A percentile compares a stretch with the other conserved stretches of the same genome.
Conservation (phyloP, 2,888 invertebrate species). For the Clusia tigrina region DNA sequence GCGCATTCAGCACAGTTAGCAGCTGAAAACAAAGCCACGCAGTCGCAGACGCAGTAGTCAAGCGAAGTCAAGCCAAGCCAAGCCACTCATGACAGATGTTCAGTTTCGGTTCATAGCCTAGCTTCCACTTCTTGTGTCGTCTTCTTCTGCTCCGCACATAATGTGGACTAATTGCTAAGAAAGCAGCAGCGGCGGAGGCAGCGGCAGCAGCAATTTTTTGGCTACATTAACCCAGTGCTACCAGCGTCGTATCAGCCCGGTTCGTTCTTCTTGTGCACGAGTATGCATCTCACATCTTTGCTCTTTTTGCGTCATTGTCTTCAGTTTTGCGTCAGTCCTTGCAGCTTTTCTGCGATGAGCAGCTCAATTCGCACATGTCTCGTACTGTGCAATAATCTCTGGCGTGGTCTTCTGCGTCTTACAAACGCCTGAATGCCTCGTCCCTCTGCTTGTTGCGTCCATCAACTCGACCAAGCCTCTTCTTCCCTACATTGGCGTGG, state of each 20-base stretch:
- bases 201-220: not conserved
- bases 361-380: conserved; percentile 4
- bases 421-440: not conserved
- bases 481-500: not conserved
- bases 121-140: not conserved
- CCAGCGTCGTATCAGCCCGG: no score
- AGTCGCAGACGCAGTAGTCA: no score
- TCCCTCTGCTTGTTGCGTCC: no score
- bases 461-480: no score
- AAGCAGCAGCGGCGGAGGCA: not conserved
- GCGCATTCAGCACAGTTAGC: not conserved
- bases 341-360: conserved; percentile 4
- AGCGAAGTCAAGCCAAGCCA: no score
- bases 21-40: no score
- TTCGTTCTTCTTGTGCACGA: no score
- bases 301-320: not conserved
- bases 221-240: conserved; percentile 4
- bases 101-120: conserved; percentile 2
- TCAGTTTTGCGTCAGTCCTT: not conserved
- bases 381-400: no score
- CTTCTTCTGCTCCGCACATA: no score
- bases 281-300: not conserved
- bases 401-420: no score
- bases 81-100: conserved; percentile 1
- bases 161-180: not conserved